Evolutionary conservation across 1,140 invertebrate genomes (phyloP), one percentile per base, ranked within the genome.

Genomic region (Eriocheir sinensis): DNA sequence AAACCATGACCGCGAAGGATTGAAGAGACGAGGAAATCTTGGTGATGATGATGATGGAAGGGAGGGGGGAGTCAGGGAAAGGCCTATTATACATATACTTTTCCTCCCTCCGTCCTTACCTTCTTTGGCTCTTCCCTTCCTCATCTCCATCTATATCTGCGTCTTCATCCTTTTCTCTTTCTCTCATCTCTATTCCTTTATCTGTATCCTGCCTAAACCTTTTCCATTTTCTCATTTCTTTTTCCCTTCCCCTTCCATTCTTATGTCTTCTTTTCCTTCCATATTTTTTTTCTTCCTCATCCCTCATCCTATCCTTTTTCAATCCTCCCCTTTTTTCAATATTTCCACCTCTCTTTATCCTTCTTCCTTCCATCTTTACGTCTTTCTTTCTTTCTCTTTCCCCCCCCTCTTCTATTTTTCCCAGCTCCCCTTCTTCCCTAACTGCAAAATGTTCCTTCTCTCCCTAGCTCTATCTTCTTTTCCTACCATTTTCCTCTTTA

Each of bases 311-410:
- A 15, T 72, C 12, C 60, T 72, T n/a, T 72, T 72, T n/a, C n/a
- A 15, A n/a, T n/a, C n/a, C 27, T 27, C n/a, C 60, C n/a, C n/a
- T 72, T 72, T 15, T n/a, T 15, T n/a, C 60, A 15, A 72, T 72
- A 72, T 15, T 72, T 72, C 60, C n/a, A 72, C n/a, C 60, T 72
- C n/a, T 72, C 60, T 15, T 72, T n/a, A 15, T 15, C n/a, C n/a
- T 8, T 34, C 30, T 2, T 6, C 30, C 80, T 38, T n/a, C n/a
- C 30, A n/a, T 32, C 36, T 27, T 6, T 83, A 2, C n/a, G 17
- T 83, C 80, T 38, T 17, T 38, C 15, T 83, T 83, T 72, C 60
- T 83, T 83, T n/a, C 17, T 17, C n/a, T n/a, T 83, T 83, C 80
- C 80, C 12, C 80, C 30, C 2, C 15, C 30, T n/a, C 36, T 34